Evolutionary conservation across 2,797 vertebrate genomes (phyloP), one percentile per base, ranked within the genome.

Genomic region (Phataginus tricuspis): DNA sequence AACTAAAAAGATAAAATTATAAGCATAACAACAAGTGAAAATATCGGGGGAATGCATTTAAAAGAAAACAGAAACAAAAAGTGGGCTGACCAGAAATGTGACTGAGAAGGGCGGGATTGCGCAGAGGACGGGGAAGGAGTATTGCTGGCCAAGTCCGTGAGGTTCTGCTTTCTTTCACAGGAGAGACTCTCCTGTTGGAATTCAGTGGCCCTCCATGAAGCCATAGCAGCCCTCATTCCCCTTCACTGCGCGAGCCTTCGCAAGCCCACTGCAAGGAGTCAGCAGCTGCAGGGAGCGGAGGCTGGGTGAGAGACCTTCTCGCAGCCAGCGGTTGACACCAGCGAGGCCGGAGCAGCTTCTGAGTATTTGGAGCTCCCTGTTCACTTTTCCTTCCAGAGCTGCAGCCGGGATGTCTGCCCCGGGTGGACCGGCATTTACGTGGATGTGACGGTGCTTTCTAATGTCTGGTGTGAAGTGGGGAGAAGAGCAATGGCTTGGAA

Each of bases 1-100:
- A 90, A 91, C 51, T 75, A 69, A 86, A 89, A 86, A 74, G 29
- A 12, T 64, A 87, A 96, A 91, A 87, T 59, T 45, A n/a, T 34
- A 55, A 92, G 68, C 66, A 53, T n/a, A 83, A 23, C 45, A 80
- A 74, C 42, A 74, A 55, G 5, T 79, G 72, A 71, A 91, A 86
- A 89, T 71, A 79, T 15, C 21, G 16, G 25, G 5, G 8, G 77
- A 83, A 72, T 59, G 16, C 27, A 75, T 51, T 86, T 53, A 42
- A 59, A 84, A 84, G 66, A 75, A 80, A 23, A 55, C 25, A 37
- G 34, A 80, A 83, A 25, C 4, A 29, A 49, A 68, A 82, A 57
- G 11, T 18, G 71, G 55, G 72, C 57, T 92, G 63, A 79, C 55
- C 18, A 68, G 39, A 74, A 79, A 74, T 23, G 27, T 34, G n/a